Evolutionary conservation across 1,140 invertebrate species (phyloP), one percentile per base, ranked within the genome.

Genomic region (Drosophila littoralis): DNA sequence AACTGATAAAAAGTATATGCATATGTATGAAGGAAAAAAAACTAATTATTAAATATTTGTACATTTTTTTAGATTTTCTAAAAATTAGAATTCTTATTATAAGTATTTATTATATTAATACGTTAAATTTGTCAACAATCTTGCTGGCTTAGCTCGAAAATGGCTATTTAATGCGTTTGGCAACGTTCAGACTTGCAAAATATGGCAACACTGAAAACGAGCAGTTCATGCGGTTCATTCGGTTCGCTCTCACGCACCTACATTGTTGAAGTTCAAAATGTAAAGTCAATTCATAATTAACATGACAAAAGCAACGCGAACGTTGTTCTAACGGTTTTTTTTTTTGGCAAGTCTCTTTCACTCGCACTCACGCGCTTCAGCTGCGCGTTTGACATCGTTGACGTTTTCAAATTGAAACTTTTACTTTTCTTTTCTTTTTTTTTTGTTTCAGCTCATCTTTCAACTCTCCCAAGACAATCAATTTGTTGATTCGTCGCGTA

Each of bases 321-420:
- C 46, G 77, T 48, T 64, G 83, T 86, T 88, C 83, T 88, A 88
- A 88, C 83, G 83, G 83, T 83, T 77, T 72, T 77, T 74, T 84
- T 83, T 77, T 72, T 77, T 74, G 74, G 42, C 77, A 79, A 65
- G 17, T 40, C n/a, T 33, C 40, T 45, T 43, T 58, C 55, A 13
- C n/a, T 58, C 40, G 13, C 40, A 33, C 28, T 45, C 15, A 6
- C 10, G 10, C 55, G 40, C 40, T 7, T 10, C 33, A 38, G 5
- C 7, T 4, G 22, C 22, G 4, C 22, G 28, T 58, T 35, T 59
- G 42, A 59, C 28, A 46, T 43, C 42, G 17, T 59, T 22, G 22
- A 45, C 38, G 10, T 43, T 38, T 51, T 51, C 32, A 63, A 28
- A 28, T 45, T 59, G 9, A 5, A 64, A 83, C 80, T 83, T 83